Evolutionary conservation across 2,888 invertebrate species (phyloP), one percentile per base, ranked within the genome.

Genomic region (Hololepta plana): DNA sequence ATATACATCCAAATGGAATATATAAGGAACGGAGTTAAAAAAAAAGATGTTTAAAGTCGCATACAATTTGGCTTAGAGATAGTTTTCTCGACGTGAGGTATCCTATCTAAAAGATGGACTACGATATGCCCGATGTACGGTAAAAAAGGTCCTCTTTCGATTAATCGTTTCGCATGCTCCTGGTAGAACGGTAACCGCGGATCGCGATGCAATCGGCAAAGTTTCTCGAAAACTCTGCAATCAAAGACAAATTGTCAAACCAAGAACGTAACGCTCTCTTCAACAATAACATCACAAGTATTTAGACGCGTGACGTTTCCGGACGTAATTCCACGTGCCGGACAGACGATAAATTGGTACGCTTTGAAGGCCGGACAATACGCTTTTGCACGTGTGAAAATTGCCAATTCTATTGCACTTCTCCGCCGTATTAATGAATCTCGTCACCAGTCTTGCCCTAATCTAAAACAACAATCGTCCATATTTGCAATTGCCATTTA

Each of bases 341-440:
- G 44, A 49, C n/a, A 64, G 39, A 32, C 60, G 45, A 35, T 59
- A 64, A 26, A 65, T 46, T n/a, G 62, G 51, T 2, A 63, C 62
- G 25, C 55, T 53, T 37, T 64, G 63, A 2, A 65, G 41, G 2
- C 63, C 64, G 13, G 53, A 49, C 11, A 65, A 33, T 19, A 66
- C 53, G 6, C 60, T 60, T 29, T 51, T 49, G 27, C 59, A 60
- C 1, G 64, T 62, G 29, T 65, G 62, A 38, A 59, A 62, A 39
- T 64, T 65, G 2, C 58, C 54, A 32, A 62, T 49, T 10, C 42
- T 40, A 35, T 59, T 53, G 33, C 64, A 63, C 32, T 62, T 64
- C 23, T 59, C 50, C 2, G 64, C 64, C 2, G 59, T 56, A 29
- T 60, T 63, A 12, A 65, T 57, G 28, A 62, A 54, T 28, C 64